Evolutionary conservation across 2,113 vertebrate species (phyloP), one percentile per base, ranked within the genome.

Genomic region (Psittacula cyanocephala): DNA sequence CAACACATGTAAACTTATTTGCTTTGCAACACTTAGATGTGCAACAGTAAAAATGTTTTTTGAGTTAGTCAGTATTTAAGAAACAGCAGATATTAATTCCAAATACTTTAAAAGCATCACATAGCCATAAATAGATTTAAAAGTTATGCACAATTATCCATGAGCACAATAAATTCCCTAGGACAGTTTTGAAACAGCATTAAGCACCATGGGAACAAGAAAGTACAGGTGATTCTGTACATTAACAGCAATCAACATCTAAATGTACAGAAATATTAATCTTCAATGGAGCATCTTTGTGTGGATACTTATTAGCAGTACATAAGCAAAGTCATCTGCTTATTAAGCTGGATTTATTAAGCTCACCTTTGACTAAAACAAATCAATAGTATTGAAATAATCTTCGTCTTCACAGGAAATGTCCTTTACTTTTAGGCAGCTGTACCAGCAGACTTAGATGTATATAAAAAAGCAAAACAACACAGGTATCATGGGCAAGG

Each of bases 1-100:
- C 95, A 96, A 92, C 90, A 95, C 52, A 96, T 93, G 79, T 57
- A 98, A 95, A 95, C 76, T 91, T 62, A 65, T 96, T 97, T 95
- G 72, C 90, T 96, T 77, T 91, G 70, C 88, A 90, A 86, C 94
- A 96, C 76, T 96, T 92, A 90, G 78, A 97, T 95, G 77, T 71
- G 67, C 72, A 96, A 97, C 79, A 94, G 85, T 65, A 83, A 75
- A 97, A 95, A 94, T 35, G 18, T 37, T 39, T 96, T 89, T 79
- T 47, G 93, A 95, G 83, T 95, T 94, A 94, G 80, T 90, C 74
- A 93, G 55, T 71, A 75, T 65, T 62, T 94, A 94, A 53, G 63
- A 95, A 97, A 83, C 47, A 77, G 52, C 80, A 88, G 64, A 91
- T 68, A 86, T 25, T 57, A 67, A 90, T 91, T 46, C 52, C n/a